Base-by-base conservation (phyloP, 2,113 vertebrate species). In the Centropus unirufus region DNA sequence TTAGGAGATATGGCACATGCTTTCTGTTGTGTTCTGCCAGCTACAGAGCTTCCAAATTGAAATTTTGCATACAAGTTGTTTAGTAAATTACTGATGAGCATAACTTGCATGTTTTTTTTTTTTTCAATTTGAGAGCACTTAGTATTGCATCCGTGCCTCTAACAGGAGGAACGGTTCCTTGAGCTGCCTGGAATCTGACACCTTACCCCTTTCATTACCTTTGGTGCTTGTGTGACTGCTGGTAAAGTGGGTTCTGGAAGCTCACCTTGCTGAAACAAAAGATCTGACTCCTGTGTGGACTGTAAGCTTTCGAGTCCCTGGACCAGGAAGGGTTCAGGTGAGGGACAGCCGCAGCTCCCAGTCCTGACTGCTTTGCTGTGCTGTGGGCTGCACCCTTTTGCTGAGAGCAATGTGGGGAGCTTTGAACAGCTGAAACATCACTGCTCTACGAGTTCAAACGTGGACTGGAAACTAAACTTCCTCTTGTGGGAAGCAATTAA, bases 301-400 rank as follows among this genome's bases (percentile, higher is more conserved):
- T 16, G 54, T 34, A 67, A 75, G 46, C n/a, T 91, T 69, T 62
- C 19, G 17, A 39, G 16, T 30, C 74, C 14, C 61, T 78, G 84
- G 44, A 54, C 24, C 40, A 24, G 70, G 47, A 59, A 68, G 16
- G 30, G 77, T 36, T 82, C 62, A 44, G 84, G 36, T 79, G 78
- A 84, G 86, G 68, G 46, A 40, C 0, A 49, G 44, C 40, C 80
- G 62, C 47, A 72, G 1, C 46, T 89, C 23, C 27, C 21, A 8
- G 49, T 22, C 2, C 0, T 4, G 23, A 19, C 78, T 64, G 39
- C 51, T 34, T 69, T 4, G 3, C 0, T 1, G 21, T 61, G 54
- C 70, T 2, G 18, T 26, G 66, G 29, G 34, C 93, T 52, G 52
- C 40, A 64, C 26, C 17, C 8, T 4, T 82, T 54, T 49, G 44